phyloP scores from a whole-genome alignment of 2,888 invertebrate species.

The Abrostola triplasia region DNA sequence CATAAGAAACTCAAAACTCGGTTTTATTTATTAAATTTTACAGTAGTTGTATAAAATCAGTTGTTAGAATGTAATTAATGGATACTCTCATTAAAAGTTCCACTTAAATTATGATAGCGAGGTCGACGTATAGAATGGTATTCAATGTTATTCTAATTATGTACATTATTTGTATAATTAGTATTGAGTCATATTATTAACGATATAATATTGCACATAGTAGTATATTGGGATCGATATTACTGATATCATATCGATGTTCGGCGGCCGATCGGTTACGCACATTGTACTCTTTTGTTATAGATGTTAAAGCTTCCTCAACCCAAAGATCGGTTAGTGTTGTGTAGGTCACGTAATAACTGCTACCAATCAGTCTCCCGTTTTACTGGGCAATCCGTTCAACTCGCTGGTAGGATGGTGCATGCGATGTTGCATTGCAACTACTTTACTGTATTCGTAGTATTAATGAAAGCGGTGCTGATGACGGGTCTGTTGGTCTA shows the following conservation, averaged over 20 bases:
- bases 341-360: conserved; percentile 51
- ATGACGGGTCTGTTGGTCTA: conserved; percentile 16
- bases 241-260: conserved; percentile 45
- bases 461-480: conserved; percentile 18
- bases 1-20: conserved; percentile 70
- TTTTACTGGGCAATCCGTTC: conserved; percentile 27
- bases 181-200: conserved; percentile 72
- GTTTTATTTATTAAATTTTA: conserved; percentile 77
- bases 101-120: conserved; percentile 68
- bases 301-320: conserved; percentile 71
- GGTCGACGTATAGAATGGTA: conserved; percentile 71
- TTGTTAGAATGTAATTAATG: conserved; percentile 63
- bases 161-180: conserved; percentile 71
- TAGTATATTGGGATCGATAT: conserved; percentile 55
- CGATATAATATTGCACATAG: conserved; percentile 73
- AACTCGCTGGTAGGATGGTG: conserved; percentile 24
- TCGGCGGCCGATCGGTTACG: conserved; percentile 59
- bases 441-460: conserved; percentile 9
- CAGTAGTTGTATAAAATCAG: conserved; percentile 68
- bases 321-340: conserved; percentile 82
- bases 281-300: conserved; percentile 73
- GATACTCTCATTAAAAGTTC: conserved; percentile 74
- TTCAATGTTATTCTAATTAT: conserved; percentile 76
- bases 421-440: conserved; percentile 18
- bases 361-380: conserved; percentile 43